A percentile compares a stretch with the other conserved stretches of the same genome.
These are phyloP conservation scores for Ibidorhyncha struthersii DNA, from an alignment of 2,113 vertebrate genomes.

Conservation along the genomic window DNA sequence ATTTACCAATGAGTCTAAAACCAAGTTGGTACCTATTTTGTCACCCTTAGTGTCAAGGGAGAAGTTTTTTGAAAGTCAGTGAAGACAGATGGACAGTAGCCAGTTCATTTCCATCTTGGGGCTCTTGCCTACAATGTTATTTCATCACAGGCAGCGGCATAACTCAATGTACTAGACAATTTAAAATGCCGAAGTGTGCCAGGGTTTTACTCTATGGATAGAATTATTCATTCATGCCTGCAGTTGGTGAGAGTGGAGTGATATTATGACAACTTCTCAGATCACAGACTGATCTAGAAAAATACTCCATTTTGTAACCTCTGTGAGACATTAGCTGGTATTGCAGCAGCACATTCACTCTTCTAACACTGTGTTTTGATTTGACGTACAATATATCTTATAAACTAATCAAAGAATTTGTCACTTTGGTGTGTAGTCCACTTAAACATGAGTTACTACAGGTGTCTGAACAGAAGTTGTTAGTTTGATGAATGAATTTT, in stretches of 20 bases:
- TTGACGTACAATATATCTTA: slow-evolving; percentile 20
- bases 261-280: neutral
- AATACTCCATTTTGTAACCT: slow-evolving; percentile 17
- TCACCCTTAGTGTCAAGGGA: neutral
- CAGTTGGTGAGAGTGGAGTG: slow-evolving; percentile 12
- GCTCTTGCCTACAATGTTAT: neutral
- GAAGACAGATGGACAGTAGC: slow-evolving; percentile 20
- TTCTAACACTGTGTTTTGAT: slow-evolving; percentile 3
- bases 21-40: neutral
- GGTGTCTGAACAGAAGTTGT: slow-evolving; percentile 8
- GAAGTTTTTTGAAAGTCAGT: slow-evolving; percentile 29
- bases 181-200: slow-evolving; percentile 48
- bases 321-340: neutral
- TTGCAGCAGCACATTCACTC: slow-evolving; percentile 1
- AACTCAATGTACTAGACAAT: slow-evolving; percentile 39
- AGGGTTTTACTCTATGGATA: slow-evolving; percentile 39
- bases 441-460: slow-evolving; percentile 10
- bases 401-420: slow-evolving; percentile 33
- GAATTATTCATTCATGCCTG: slow-evolving; percentile 57
- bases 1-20: neutral
- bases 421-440: neutral
- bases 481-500: neutral
- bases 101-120: slow-evolving; percentile 11
- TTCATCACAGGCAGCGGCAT: slow-evolving; percentile 10
- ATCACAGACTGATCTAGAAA: slow-evolving; percentile 33